Evolutionary conservation across 2,113 vertebrate species (phyloP), one percentile per base, ranked within the genome.

Genomic region (Onychostruthus taczanowskii): DNA sequence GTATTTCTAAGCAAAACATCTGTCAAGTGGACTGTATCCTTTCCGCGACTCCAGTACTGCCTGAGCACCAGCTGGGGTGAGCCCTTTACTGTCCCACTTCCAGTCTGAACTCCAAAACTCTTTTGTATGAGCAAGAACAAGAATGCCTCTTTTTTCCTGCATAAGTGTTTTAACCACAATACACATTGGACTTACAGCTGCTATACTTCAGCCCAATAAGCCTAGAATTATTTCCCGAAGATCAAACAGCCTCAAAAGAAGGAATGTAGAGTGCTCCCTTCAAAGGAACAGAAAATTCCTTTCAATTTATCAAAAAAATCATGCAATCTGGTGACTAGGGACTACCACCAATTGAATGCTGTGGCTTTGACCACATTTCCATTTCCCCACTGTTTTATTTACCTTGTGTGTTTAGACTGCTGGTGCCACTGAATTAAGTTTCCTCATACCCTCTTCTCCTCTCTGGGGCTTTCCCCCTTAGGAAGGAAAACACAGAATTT

Each of bases 1-100:
- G 98, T 98, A 98, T 98, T 98, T 98, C 97, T 98, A 98, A 98
- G 97, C 98, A 98, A 98, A 98, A 88, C 31, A 28, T 44, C 90
- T 67, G 70, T 84, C 74, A 80, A 47, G 53, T 27, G 24, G 58
- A 76, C 95, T 96, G 44, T 27, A 15, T 75, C 56, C 52, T 82
- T 52, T 49, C 37, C 21, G 2, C 35, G 31, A 55, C 16, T 66
- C n/a, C 41, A 56, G 41, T 24, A 15, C 37, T 78, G 49, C 68
- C 59, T 41, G 33, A 74, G 59, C 63, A 61, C 24, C 0, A 1
- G 1, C 23, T 56, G 61, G 41, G 28, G n/a, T 55, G 49, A 85
- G 28, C 31, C 24, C 35, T 67, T 59, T 30, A 13, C 31, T 24
- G 20, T 78, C 47, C 16, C 20, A 27, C 6, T 88, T 62, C 28